A percentile compares a stretch with the other conserved stretches of the same genome.
These are phyloP conservation scores for Myotis planiceps DNA, from an alignment of 2,797 vertebrate species.

Conservation along the genomic window DNA sequence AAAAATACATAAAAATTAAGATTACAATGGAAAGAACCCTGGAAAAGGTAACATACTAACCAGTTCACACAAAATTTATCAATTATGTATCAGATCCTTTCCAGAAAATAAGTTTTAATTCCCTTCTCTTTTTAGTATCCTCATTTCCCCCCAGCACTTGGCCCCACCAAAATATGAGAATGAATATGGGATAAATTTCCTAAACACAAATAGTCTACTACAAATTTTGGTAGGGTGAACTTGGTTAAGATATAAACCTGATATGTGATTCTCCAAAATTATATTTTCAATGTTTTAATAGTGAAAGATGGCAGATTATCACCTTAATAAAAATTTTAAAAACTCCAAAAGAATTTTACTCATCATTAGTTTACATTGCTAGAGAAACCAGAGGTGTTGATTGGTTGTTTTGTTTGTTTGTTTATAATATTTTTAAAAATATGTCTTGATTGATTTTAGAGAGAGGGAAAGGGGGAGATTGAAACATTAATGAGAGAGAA, in stretches of 20 bases:
- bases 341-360: background rate
- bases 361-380: background rate
- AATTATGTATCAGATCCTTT: background rate
- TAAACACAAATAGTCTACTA: background rate
- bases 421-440: background rate
- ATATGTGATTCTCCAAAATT: background rate
- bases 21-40: background rate
- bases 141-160: background rate
- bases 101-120: slow-evolving; percentile 14
- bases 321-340: background rate
- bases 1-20: background rate
- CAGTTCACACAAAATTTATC: background rate
- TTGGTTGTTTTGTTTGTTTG: background rate
- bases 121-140: background rate
- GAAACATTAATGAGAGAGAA: no score
- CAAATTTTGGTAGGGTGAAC: background rate
- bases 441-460: no score
- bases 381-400: background rate
- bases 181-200: background rate
- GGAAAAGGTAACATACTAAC: background rate
- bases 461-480: no score
- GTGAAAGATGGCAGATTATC: background rate
- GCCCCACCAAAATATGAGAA: background rate
- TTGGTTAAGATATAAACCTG: background rate
- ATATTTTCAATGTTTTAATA: background rate